Evolutionary conservation across 2,113 vertebrate species (phyloP).

Genomic region (Asarcornis scutulata): DNA sequence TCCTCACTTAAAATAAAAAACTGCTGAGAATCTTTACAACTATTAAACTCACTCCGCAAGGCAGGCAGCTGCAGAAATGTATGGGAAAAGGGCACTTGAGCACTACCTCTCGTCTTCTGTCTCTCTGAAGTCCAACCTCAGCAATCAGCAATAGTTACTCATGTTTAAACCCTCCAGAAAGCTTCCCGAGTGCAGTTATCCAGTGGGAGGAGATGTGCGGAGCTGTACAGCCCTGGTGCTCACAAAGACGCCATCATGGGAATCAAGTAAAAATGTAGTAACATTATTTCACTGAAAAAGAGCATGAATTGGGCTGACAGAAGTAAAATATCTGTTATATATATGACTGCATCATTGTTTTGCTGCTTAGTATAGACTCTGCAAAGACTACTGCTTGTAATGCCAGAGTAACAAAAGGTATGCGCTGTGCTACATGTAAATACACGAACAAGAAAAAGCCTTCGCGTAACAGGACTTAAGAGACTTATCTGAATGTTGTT

Average conservation of each 20-base stretch:
- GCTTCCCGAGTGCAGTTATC: rapidly evolving
- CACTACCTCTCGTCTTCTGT: background rate
- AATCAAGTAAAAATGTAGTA: background rate
- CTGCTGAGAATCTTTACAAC: background rate
- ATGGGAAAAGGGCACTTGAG: background rate
- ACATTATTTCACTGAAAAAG: background rate
- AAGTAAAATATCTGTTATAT: background rate
- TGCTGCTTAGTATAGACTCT: background rate
- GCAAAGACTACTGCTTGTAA: background rate
- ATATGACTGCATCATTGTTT: background rate
- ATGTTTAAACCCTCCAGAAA: background rate
- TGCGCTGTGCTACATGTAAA: background rate
- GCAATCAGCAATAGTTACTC: background rate
- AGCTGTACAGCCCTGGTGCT: background rate
- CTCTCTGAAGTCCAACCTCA: background rate
- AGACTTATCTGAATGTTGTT: background rate
- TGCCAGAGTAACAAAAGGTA: background rate
- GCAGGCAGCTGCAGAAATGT: background rate
- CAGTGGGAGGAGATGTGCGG: rapidly evolving
- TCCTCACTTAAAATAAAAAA: background rate
- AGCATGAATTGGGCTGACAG: background rate
- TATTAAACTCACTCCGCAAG: background rate
- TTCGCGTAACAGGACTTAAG: background rate
- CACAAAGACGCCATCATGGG: background rate
- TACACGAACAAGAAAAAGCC: too few relatives aligned